Evolutionary conservation across 37 sponge, comb jelly and placozoan genomes (phyloP), one percentile per base, ranked within the genome.

Genomic region (Aplysina aerophoba): DNA sequence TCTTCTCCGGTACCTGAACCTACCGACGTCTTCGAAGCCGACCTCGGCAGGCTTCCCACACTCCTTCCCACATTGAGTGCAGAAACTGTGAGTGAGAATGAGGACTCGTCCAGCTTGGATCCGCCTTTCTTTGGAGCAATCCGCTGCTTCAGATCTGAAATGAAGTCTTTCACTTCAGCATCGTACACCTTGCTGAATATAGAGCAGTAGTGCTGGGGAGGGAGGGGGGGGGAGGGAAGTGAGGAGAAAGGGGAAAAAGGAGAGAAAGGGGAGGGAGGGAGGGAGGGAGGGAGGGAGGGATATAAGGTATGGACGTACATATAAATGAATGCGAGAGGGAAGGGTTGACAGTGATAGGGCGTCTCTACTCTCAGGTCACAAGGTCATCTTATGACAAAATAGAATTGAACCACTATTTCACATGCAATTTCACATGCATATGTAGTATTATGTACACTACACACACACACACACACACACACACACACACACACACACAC

Each of bases 151-250:
- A 75, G 54, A 3, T 50, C 44, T 40, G 53, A 36, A 3, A 75
- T 2, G 53, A 75, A 75, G 15, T 81, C 63, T 62, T 81, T 61
- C 2, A 81, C 22, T 22, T 81, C 63, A 3, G 56, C 82, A 8
- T 81, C 63, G 22, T 81, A 81, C 62, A 81, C 82, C 28, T 62
- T 61, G 40, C 61, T 22, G 78, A 75, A 50, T 25, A 75, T 40
- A 14, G 78, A 24, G n/a, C 53, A 53, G 78, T 75, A 75, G 44
- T 36, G 2, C 78, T 75, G 53, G 8, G n/a, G 40, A 62, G 24
- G 64, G 64, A 62, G 24, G 64, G 64, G 2, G 24, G 4, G 28
- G 59, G 15, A 20, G 59, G 19, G 15, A 58, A 19, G 59, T 58
- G 59, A 15, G 59, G 59, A 58, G 59, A 19, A 58, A 58, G 19